Conservation (phyloP, 2,888 invertebrate species). For the Folsomia candida region DNA sequence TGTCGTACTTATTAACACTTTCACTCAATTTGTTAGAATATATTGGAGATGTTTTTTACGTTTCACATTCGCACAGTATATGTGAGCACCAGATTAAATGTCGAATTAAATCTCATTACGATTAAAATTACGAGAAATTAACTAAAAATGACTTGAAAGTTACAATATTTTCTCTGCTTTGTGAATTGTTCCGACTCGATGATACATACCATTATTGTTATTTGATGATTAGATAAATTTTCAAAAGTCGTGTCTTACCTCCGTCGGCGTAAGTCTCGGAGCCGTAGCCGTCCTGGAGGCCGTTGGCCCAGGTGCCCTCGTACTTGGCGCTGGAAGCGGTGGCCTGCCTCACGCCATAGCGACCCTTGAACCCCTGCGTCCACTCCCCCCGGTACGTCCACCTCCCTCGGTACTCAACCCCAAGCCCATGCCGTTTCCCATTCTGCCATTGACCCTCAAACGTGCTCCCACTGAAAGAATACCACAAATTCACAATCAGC, state of each 20-base stretch:
- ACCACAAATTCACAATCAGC: neutral
- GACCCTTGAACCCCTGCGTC: slow-evolving; percentile 97
- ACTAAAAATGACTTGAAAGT: too few species aligned
- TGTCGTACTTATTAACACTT: too few species aligned
- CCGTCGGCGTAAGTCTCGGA: slow-evolving; percentile 99
- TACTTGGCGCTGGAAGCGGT: slow-evolving; percentile 92
- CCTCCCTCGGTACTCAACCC: slow-evolving; percentile 92
- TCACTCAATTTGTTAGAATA: too few species aligned
- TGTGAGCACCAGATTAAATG: too few species aligned
- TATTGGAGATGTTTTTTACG: too few species aligned
- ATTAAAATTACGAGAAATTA: too few species aligned
- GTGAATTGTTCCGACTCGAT: too few species aligned
- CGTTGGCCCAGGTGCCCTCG: slow-evolving; percentile 98
- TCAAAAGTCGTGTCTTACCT: slow-evolving; percentile 61
- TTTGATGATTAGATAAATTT: too few species aligned
- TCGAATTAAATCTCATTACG: too few species aligned
- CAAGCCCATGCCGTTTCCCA: slow-evolving; percentile 95
- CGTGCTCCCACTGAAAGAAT: slow-evolving; percentile 77
- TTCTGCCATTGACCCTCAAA: slow-evolving; percentile 99
- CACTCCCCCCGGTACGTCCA: slow-evolving; percentile 98
- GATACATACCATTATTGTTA: too few species aligned
- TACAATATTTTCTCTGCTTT: too few species aligned
- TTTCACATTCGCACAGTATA: too few species aligned
- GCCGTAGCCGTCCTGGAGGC: slow-evolving; percentile 98
- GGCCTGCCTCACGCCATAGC: slow-evolving; percentile 95